A percentile compares a stretch with the other conserved stretches of the same genome.
Evolutionary conservation across 2,797 vertebrate species (phyloP).

Genomic region (Tarsius wallacei): DNA sequence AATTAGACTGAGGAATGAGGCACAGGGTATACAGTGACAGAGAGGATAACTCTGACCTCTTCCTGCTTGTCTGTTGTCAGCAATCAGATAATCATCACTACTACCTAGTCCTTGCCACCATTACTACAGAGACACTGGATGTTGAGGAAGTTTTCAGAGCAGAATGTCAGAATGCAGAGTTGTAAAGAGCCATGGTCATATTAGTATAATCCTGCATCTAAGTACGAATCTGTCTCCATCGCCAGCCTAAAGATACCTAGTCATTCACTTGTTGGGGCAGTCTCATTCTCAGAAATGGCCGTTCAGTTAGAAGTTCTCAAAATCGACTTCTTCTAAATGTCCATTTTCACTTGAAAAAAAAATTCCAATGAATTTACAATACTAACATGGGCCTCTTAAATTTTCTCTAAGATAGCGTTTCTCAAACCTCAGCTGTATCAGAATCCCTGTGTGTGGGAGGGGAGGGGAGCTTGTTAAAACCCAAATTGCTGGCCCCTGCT

Average conservation of each 20-base stretch:
- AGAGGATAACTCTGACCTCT: neutral
- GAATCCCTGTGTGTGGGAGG: neutral
- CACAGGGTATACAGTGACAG: neutral
- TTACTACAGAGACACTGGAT: neutral
- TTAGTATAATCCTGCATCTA: neutral
- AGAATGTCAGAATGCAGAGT: neutral
- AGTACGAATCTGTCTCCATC: neutral
- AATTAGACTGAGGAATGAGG: neutral
- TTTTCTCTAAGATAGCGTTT: neutral
- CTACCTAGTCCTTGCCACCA: neutral
- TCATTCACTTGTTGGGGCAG: neutral
- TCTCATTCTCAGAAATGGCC: neutral
- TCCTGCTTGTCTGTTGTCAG: neutral
- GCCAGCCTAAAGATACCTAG: neutral
- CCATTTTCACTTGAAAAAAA: neutral
- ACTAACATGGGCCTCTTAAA: neutral
- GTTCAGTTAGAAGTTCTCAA: neutral
- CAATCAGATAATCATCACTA: neutral
- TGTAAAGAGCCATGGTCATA: fast-evolving
- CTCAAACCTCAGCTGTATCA: neutral
- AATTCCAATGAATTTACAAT: slow-evolving; percentile 3
- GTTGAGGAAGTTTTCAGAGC: neutral
- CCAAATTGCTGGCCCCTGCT: too few relatives aligned
- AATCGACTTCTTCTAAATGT: neutral
- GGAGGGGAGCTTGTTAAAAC: neutral